These are phyloP conservation scores for Cephalopachus bancanus DNA, from an alignment of 2,797 vertebrate genomes.

Conservation along the genomic window DNA sequence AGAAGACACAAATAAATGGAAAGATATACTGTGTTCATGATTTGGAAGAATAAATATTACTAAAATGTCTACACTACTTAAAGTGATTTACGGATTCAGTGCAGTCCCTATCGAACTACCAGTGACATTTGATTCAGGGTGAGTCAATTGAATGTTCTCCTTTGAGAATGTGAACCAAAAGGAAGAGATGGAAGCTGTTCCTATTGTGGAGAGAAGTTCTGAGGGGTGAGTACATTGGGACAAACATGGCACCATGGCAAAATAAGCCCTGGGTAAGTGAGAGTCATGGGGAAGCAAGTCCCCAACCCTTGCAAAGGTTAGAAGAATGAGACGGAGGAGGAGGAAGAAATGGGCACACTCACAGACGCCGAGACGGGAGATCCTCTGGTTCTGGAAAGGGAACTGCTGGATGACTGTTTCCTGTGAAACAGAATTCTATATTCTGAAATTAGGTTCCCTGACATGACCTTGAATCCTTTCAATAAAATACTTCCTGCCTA, in stretches of 20 bases:
- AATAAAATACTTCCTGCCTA: neutral
- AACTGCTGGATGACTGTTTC: neutral
- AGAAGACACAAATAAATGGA: too few species aligned
- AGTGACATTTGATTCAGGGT: neutral
- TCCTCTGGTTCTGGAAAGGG: neutral
- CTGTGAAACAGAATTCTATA: neutral
- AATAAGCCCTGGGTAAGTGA: neutral
- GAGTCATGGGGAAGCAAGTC: neutral
- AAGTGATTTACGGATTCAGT: too few species aligned
- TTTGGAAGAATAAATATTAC: too few species aligned
- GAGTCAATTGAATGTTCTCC: neutral
- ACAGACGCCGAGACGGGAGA: neutral
- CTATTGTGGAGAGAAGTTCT: neutral
- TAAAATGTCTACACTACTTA: too few species aligned
- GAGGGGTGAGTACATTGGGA: neutral
- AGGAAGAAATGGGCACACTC: neutral
- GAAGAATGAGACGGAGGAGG: neutral
- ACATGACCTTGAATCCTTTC: neutral
- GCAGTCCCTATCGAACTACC: too few species aligned
- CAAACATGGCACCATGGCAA: neutral
- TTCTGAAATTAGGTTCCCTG: conserved; percentile 6
- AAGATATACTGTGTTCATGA: too few species aligned
- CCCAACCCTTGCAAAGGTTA: neutral
- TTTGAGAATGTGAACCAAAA: conserved; percentile 24
- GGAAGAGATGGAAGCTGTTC: neutral